Conservation (phyloP, 2,888 invertebrate genomes). For the Dolomedes plantarius region DNA sequence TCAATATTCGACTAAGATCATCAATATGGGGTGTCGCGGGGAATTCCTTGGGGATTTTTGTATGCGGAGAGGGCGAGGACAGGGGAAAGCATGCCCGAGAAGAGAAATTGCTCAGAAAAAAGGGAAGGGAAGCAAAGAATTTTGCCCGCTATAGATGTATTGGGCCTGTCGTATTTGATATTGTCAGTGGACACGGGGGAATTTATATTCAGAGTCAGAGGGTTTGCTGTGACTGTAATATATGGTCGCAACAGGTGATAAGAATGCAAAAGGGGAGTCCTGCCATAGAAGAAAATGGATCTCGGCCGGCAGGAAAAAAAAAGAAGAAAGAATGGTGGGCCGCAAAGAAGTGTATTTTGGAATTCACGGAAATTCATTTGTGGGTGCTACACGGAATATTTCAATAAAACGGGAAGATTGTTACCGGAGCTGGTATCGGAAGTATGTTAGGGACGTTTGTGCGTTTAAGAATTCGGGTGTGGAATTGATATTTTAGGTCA, state of each 20-base stretch:
- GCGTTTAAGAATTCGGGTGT: too few species aligned
- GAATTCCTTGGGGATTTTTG: not conserved
- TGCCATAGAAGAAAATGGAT: not conserved
- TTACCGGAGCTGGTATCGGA: too few species aligned
- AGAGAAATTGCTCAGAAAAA: not conserved
- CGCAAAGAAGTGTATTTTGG: not conserved
- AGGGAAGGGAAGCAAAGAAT: not conserved
- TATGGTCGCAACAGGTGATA: not conserved
- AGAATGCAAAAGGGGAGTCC: not conserved
- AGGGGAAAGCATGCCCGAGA: not conserved
- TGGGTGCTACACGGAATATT: not conserved
- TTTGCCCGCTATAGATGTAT: not conserved
- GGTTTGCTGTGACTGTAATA: not conserved
- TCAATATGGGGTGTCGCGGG: conserved; percentile 4
- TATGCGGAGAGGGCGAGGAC: not conserved
- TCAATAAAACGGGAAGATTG: too few species aligned
- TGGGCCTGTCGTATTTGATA: not conserved
- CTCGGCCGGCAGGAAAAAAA: too few species aligned
- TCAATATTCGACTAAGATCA: not conserved
- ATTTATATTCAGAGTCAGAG: not conserved
- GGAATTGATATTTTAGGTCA: too few species aligned
- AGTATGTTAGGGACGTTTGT: too few species aligned
- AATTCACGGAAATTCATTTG: not conserved
- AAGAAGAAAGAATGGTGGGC: too few species aligned
- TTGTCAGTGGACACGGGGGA: not conserved